Percentiles rank a stretch among this genome's conserved stretches.
These are phyloP conservation scores for Ips typographus DNA, from an alignment of 1,140 invertebrate genomes.

Conservation along the genomic window DNA sequence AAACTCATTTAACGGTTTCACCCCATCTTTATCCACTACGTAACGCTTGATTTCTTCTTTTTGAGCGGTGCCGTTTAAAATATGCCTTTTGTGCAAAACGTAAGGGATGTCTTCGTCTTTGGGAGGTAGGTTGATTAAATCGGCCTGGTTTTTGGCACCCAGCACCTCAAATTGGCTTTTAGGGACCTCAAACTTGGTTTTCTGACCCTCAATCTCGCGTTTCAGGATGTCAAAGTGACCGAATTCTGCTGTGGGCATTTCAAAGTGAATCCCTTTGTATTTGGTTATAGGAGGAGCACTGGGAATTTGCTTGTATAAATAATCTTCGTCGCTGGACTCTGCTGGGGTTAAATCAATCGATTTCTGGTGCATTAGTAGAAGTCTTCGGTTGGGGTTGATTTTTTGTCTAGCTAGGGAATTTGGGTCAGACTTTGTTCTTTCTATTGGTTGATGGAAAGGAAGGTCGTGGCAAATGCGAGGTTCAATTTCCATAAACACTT, in stretches of 20 bases:
- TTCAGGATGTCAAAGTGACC: conserved; percentile 67
- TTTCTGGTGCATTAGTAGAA: conserved; percentile 82
- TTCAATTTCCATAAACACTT: conserved; percentile 51
- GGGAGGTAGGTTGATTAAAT: conserved; percentile 51
- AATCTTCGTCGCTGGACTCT: conserved; percentile 78
- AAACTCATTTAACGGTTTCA: conserved; percentile 16
- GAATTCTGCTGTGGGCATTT: conserved; percentile 58
- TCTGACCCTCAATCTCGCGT: conserved; percentile 51
- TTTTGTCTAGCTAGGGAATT: conserved; percentile 70
- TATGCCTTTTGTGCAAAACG: conserved; percentile 76
- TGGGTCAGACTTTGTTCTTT: conserved; percentile 82
- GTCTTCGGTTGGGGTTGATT: conserved; percentile 68
- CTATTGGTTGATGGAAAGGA: conserved; percentile 67
- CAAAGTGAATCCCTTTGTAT: conserved; percentile 51
- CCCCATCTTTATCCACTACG: conserved; percentile 14
- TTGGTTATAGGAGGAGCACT: conserved; percentile 67
- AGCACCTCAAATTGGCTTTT: conserved; percentile 54
- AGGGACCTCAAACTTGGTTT: conserved; percentile 60
- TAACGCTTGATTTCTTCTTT: conserved; percentile 41
- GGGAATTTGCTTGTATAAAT: conserved; percentile 69
- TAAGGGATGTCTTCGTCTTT: conserved; percentile 77
- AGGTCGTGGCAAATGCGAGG: conserved; percentile 46
- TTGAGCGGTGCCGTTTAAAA: conserved; percentile 78
- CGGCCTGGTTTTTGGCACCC: conserved; percentile 51
- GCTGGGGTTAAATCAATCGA: conserved; percentile 81